These are phyloP conservation scores for Glandiceps talaboti DNA, from an alignment of 53 echinoderm and acorn worm species.

Conservation along the genomic window DNA sequence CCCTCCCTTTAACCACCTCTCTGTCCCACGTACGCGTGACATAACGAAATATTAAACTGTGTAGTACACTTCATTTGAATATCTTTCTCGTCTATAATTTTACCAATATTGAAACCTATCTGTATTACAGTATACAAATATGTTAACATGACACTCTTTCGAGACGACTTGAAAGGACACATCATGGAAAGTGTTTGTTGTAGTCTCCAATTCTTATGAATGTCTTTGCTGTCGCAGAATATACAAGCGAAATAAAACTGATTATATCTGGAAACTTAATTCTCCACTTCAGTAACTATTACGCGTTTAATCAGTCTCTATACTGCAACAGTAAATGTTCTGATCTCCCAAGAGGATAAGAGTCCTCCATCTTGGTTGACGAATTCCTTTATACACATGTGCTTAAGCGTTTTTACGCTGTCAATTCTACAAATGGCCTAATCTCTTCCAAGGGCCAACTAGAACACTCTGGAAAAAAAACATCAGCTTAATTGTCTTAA, in stretches of 20 bases:
- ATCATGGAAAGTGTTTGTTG: too few relatives aligned
- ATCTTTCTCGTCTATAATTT: too few relatives aligned
- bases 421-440: neutral
- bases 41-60: too few relatives aligned
- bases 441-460: neutral
- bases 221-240: too few relatives aligned
- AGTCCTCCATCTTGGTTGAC: neutral
- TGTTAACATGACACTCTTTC: too few relatives aligned
- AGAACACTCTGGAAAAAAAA: neutral
- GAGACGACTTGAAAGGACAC: too few relatives aligned
- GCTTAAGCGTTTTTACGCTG: neutral
- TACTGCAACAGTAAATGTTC: neutral
- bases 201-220: too few relatives aligned
- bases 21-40: too few relatives aligned
- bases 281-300: neutral
- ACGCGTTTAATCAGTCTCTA: neutral
- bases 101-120: too few relatives aligned
- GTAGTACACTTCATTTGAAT: too few relatives aligned
- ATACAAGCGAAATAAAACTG: neutral
- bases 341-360: neutral
- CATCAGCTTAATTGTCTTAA: neutral
- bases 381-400: neutral
- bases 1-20: too few relatives aligned
- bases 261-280: neutral
- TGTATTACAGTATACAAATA: too few relatives aligned